These are phyloP conservation scores for Lycorma delicatula DNA, from an alignment of 1,140 invertebrate genomes.

Conservation along the genomic window DNA sequence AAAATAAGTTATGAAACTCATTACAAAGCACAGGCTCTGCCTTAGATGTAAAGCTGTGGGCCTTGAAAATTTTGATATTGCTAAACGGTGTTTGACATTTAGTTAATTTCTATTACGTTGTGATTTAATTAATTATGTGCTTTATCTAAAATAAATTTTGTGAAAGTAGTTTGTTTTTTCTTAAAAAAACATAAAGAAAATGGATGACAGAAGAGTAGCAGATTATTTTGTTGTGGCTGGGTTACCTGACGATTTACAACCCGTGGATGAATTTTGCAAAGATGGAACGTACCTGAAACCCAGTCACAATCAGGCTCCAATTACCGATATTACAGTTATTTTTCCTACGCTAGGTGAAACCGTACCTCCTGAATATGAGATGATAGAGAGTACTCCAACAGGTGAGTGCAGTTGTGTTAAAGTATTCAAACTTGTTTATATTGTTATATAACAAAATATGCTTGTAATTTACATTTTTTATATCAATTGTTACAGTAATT, in stretches of 20 bases:
- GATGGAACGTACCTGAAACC: conserved; percentile 73
- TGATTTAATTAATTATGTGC: not conserved
- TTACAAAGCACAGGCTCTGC: not conserved
- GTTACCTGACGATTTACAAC: conserved; percentile 68
- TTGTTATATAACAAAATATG: no score
- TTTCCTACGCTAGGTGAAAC: conserved; percentile 82
- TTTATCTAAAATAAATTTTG: no score
- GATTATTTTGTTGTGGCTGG: conserved; percentile 98
- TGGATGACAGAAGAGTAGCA: conserved; percentile 74
- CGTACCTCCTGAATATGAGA: conserved; percentile 67
- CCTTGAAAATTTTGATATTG: not conserved
- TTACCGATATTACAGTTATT: conserved; percentile 88
- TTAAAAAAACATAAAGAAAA: no score
- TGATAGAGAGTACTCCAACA: conserved; percentile 78
- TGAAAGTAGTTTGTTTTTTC: no score
- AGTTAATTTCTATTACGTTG: not conserved
- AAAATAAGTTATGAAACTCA: not conserved
- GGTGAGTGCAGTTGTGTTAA: conserved; percentile 38
- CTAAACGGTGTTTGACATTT: not conserved
- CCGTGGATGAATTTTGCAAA: conserved; percentile 69
- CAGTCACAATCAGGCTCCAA: conserved; percentile 60
- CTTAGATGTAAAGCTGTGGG: not conserved
- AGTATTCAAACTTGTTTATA: no score
- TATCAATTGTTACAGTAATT: not conserved
- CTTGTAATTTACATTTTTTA: no score